Evolutionary conservation across 1,140 invertebrate genomes (phyloP), one percentile per base, ranked within the genome.

Genomic region (Drosophila parvula): DNA sequence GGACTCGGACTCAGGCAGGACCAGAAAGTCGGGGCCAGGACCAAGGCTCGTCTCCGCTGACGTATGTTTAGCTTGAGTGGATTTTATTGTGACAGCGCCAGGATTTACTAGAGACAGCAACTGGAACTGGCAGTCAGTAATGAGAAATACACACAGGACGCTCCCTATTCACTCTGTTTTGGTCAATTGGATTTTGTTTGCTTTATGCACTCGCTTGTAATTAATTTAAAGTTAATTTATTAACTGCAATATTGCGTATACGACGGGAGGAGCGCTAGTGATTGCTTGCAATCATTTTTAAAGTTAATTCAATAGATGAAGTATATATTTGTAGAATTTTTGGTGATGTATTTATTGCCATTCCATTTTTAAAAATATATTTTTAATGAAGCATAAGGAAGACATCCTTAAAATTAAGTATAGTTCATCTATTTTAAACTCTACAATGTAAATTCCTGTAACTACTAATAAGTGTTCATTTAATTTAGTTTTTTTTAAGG

Each of bases 51-150:
- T 74, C 83, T 77, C 67, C 65, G 85, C 80, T 89, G 84, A 89
- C 78, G 84, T 80, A 89, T 89, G 84, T 74, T 89, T 89, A 78
- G 84, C 84, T 89, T 89, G 84, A 89, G 84, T 89, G 80, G 84
- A 89, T 89, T 89, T 89, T 89, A 89, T 89, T 89, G 84, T 89
- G 84, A 89, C 84, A 89, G 84, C 84, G 68, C 36, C 70, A 83
- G 84, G 84, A 89, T 89, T 89, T 89, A 89, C 65, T 84, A 67
- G 69, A 45, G 85, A 89, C 78, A 81, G 63, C 78, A 89, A 81
- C 80, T 86, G 83, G 64, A 77, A 59, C 84, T 89, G 71, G 84
- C 83, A 86, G 63, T 43, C 79, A 67, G 83, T 86, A 88, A 86
- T 86, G 79, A 86, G 82, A 70, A 51, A 67, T 53, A 36, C 64